Evolutionary conservation across 2,113 vertebrate genomes (phyloP).

Genomic region (Andinoacara biseriatus): DNA sequence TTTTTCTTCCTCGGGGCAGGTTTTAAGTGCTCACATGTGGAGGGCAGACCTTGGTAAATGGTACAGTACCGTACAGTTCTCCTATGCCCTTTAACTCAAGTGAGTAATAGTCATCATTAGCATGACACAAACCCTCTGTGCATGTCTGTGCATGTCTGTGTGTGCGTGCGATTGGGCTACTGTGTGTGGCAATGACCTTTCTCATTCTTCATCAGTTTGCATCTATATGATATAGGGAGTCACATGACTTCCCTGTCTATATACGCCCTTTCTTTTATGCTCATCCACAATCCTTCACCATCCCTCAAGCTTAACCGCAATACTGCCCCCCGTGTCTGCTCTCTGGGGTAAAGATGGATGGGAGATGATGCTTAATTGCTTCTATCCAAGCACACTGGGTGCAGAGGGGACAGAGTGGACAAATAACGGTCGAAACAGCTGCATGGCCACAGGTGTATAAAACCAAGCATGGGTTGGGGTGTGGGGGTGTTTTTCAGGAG

Average conservation of each 20-base stretch:
- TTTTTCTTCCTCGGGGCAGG: background rate
- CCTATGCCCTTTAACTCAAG: constrained; percentile 55
- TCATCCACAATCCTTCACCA: constrained; percentile 31
- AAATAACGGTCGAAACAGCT: background rate
- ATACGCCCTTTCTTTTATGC: background rate
- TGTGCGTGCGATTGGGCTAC: background rate
- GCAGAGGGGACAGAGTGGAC: constrained; percentile 11
- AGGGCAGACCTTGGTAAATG: constrained; percentile 33
- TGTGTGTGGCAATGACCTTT: constrained; percentile 60
- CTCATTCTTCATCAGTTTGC: constrained; percentile 50
- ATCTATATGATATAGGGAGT: constrained; percentile 23
- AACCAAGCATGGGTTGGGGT: too few species aligned
- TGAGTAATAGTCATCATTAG: constrained; percentile 74
- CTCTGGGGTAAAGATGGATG: constrained; percentile 15
- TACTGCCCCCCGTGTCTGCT: background rate
- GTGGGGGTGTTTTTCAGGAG: too few species aligned
- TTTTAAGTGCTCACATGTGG: constrained; percentile 4
- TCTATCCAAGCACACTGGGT: background rate
- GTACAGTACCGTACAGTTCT: constrained; percentile 28
- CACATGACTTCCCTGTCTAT: constrained; percentile 4
- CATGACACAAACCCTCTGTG: constrained; percentile 43
- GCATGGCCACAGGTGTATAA: too few species aligned
- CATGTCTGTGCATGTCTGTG: background rate
- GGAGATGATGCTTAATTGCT: constrained; percentile 18
- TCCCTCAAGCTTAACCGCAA: constrained; percentile 33